Evolutionary conservation across 2,113 vertebrate genomes (phyloP), one percentile per base, ranked within the genome.

Genomic region (Butastur rufipennis): DNA sequence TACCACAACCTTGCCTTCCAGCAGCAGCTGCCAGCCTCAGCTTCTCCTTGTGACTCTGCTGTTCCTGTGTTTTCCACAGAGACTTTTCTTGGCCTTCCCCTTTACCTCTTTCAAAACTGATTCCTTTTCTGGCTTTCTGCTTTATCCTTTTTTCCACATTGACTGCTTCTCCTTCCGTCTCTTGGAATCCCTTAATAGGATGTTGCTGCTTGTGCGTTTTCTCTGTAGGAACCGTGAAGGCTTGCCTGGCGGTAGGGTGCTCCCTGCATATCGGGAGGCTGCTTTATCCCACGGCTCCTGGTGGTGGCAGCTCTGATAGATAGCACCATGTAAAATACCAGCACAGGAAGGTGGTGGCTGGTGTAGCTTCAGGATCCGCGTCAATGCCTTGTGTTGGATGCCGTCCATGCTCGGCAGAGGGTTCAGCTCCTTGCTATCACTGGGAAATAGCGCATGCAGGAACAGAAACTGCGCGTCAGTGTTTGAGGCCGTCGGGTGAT

Each of bases 381-480:
- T 53, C 38, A 62, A 0, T 1, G 1, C 62, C n/a, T 48, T 5
- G 17, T 40, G 31, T 11, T 43, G 47, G 67, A 29, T 34, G 25
- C 42, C 56, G 19, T 13, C 40, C 13, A 1, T 2, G 23, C 45
- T 73, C 13, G 52, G 59, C n/a, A 43, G 52, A 27, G 43, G 38
- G 16, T 26, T 88, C 59, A 36, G 45, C 50, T 78, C 38, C 65
- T 56, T 38, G 71, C 36, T 61, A 0, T 47, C 10, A 0, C 48
- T 40, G n/a, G 26, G 32, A 50, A 36, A 7, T 8, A 12, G n/a
- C 0, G 3, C 4, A 3, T 1, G 0, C 6, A 6, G 42, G 31
- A 42, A 17, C 16, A 12, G 58, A 21, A 29, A 13, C 0, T 4
- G 50, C 5, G 3, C 0, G 0, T 40, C 12, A 3, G n/a, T 31